Conservation (phyloP, 2,888 invertebrate genomes). For the Drosophila neutralis region DNA sequence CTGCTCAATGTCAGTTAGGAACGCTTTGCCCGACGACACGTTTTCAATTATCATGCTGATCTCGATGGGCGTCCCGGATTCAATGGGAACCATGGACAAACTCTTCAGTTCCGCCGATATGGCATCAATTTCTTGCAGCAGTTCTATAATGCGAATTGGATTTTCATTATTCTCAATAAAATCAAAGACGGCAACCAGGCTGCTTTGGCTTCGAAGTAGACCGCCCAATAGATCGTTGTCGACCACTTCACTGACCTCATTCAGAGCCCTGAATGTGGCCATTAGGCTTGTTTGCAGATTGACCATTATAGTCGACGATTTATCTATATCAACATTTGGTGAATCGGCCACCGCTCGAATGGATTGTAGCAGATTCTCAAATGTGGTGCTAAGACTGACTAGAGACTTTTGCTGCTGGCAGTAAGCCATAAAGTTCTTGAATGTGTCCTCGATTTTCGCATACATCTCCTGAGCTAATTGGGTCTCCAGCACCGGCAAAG, state of each 20-base stretch:
- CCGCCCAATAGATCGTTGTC: conserved; percentile 57
- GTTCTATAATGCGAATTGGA: conserved; percentile 79
- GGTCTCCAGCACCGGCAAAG: conserved; percentile 82
- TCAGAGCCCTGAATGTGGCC: conserved; percentile 78
- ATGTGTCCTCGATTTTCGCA: conserved; percentile 77
- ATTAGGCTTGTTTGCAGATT: conserved; percentile 81
- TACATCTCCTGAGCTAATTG: conserved; percentile 85
- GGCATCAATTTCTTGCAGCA: conserved; percentile 82
- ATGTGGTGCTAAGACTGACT: conserved; percentile 40
- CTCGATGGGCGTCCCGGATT: conserved; percentile 44
- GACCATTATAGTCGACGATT: conserved; percentile 76
- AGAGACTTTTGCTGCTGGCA: conserved; percentile 47
- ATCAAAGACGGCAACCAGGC: conserved; percentile 78
- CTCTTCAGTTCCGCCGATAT: conserved; percentile 72
- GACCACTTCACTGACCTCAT: conserved; percentile 75
- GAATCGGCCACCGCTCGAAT: conserved; percentile 67
- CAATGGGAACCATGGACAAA: conserved; percentile 32
- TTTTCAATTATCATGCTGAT: conserved; percentile 68
- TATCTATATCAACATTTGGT: conserved; percentile 75
- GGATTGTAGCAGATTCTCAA: conserved; percentile 67
- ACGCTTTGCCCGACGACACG: conserved; percentile 68
- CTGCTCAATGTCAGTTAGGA: conserved; percentile 74
- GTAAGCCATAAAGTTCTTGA: conserved; percentile 60
- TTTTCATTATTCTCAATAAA: conserved; percentile 82
- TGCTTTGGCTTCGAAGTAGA: conserved; percentile 75